A percentile compares a stretch with the other conserved stretches of the same genome.
Conservation (phyloP, 2,797 vertebrate species). For the Coreius guichenoti region DNA sequence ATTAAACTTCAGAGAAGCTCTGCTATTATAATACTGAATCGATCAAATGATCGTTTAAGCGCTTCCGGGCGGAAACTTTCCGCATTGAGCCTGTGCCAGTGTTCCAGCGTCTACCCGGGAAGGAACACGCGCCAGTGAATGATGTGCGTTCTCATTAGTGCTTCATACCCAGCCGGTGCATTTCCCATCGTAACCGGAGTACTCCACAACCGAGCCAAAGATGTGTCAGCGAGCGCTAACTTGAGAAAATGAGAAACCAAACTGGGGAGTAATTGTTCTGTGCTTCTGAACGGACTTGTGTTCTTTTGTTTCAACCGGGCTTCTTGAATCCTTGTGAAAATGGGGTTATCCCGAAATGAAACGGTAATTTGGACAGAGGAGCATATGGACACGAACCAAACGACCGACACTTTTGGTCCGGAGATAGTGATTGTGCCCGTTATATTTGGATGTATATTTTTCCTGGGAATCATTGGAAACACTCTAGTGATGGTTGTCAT, state of each 20-base stretch:
- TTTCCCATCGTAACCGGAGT: conserved; percentile 30
- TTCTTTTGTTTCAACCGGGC: conserved; percentile 16
- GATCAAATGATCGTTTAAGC: background rate
- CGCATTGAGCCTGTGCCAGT: background rate
- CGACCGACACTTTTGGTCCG: conserved; percentile 54
- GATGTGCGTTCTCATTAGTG: background rate
- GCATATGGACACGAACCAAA: conserved; percentile 55
- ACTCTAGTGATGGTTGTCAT: conserved; percentile 82
- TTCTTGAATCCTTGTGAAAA: conserved; percentile 45
- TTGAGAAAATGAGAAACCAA: conserved; percentile 18
- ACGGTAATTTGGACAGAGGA: conserved; percentile 60
- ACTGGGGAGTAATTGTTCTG: background rate
- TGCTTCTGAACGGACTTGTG: conserved; percentile 4
- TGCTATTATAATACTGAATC: background rate
- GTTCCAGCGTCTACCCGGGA: background rate
- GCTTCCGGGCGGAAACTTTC: conserved; percentile 42
- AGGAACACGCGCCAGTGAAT: background rate
- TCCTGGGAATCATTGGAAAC: conserved; percentile 84
- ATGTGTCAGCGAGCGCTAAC: conserved; percentile 5
- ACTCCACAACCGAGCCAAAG: conserved; percentile 1
- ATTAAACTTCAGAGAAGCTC: background rate
- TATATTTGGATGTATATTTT: conserved; percentile 85
- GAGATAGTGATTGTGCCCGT: conserved; percentile 82
- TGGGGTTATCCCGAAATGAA: conserved; percentile 61
- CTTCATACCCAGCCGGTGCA: conserved; percentile 41